Evolutionary conservation across 2,888 invertebrate species (phyloP), one percentile per base, ranked within the genome.

Genomic region (Caenorhabditis angaria): DNA sequence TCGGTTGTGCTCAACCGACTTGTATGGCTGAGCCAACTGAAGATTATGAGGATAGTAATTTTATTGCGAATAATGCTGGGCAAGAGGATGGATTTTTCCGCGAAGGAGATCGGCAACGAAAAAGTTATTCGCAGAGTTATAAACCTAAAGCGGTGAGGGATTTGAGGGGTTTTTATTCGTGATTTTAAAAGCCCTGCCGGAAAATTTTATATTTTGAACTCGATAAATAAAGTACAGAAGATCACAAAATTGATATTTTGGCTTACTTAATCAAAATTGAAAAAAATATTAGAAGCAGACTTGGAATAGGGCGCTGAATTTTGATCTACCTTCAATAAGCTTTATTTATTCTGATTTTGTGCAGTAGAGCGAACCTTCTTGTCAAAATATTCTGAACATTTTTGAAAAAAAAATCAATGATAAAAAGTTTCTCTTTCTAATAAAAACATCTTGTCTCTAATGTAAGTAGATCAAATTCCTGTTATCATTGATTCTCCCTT

Each of bases 1-100:
- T 86, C 27, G 86, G 86, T 10, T 86, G 86, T 71, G 86, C 86
- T 10, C 86, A 86, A 68, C 86, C 86, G 14, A 82, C 83, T 24
- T 86, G 86, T 69, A 83, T 84, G 47, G 78, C 83, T 0, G 71
- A 82, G 27, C 75, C 78, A 24, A 68, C 64, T 20, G 83, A 82
- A 32, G 85, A 84, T 47, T 72, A 78, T 10, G 86, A 86, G 57
- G 84, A 86, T 60, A 81, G 81, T 32, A 65, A 74, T n/a, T 85
- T 85, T 60, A 68, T 83, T 32, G 79, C 80, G 0, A 83, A 85
- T 61, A 76, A 64, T 10, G 73, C 74, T 24, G 85, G 83, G 28
- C 82, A 83, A 62, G 69, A 80, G 20, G 82, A 82, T 59, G 86
- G 86, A 25, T 86, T 83, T 69, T 86, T 86, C 76, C 65, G 86